These are phyloP conservation scores for Bombus sylvicola DNA, from an alignment of 1,140 invertebrate species.

Conservation along the genomic window DNA sequence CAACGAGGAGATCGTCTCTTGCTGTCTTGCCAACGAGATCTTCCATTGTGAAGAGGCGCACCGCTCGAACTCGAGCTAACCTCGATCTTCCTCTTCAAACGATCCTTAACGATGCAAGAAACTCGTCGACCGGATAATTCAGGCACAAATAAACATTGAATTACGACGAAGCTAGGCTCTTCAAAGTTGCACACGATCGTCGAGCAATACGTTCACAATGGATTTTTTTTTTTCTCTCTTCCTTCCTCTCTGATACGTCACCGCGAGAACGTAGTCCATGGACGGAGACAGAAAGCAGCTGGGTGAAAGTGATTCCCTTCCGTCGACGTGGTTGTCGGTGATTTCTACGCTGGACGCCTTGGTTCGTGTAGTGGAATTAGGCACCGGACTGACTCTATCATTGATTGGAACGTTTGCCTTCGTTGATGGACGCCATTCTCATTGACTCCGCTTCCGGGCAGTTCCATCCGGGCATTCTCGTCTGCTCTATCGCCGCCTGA, in stretches of 20 bases:
- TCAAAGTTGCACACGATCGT: background rate
- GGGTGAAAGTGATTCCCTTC: slow-evolving; percentile 31
- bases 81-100: background rate
- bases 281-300: slow-evolving; percentile 46
- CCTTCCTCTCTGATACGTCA: background rate
- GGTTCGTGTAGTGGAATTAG: slow-evolving; percentile 40
- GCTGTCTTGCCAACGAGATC: background rate
- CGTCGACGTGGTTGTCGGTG: slow-evolving; percentile 22
- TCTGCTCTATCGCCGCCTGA: slow-evolving; percentile 77
- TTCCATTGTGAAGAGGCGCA: background rate
- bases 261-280: slow-evolving; percentile 34
- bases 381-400: slow-evolving; percentile 69
- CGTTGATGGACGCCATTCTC: slow-evolving; percentile 79
- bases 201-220: background rate
- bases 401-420: slow-evolving; percentile 76
- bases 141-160: background rate
- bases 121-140: background rate
- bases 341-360: slow-evolving; percentile 25
- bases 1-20: background rate
- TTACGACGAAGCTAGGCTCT: background rate
- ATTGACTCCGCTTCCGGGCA: slow-evolving; percentile 76
- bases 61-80: background rate
- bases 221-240: background rate
- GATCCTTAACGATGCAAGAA: background rate
- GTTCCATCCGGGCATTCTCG: slow-evolving; percentile 77